Evolutionary conservation across 2,888 invertebrate species (phyloP).

Genomic region (Synergus gifuensis): DNA sequence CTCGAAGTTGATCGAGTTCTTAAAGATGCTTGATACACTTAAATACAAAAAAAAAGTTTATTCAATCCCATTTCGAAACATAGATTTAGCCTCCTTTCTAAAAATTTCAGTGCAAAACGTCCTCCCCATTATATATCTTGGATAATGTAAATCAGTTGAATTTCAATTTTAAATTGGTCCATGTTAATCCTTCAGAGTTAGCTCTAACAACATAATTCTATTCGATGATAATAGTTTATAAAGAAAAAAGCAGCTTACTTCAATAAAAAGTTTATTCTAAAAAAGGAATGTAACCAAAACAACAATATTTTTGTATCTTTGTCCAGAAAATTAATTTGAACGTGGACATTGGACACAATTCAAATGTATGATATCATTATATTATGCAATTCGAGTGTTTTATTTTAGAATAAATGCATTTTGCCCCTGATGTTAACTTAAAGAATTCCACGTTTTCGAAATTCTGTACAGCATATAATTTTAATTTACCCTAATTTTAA

Average conservation of each 20-base stretch:
- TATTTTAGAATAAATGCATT: too few species aligned
- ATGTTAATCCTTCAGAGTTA: neutral
- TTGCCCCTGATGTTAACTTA: too few species aligned
- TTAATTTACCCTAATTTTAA: too few species aligned
- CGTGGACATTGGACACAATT: too few species aligned
- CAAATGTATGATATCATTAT: too few species aligned
- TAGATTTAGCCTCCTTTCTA: neutral
- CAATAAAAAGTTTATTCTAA: neutral
- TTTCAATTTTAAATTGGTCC: neutral
- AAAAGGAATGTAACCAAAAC: neutral
- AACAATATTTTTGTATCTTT: neutral
- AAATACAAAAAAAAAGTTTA: neutral
- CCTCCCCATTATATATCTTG: neutral
- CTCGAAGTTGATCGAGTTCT: too few species aligned
- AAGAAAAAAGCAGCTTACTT: neutral
- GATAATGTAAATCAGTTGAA: too few species aligned
- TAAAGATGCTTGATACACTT: too few species aligned
- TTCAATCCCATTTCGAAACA: neutral
- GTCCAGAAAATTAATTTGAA: too few species aligned
- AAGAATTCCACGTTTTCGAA: too few species aligned
- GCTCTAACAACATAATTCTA: neutral
- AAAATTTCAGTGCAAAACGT: conserved; percentile 1
- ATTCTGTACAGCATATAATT: too few species aligned
- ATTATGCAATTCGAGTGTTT: too few species aligned
- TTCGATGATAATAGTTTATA: neutral